Conservation (phyloP, 1,140 invertebrate genomes). For the Plutomurus gul region DNA sequence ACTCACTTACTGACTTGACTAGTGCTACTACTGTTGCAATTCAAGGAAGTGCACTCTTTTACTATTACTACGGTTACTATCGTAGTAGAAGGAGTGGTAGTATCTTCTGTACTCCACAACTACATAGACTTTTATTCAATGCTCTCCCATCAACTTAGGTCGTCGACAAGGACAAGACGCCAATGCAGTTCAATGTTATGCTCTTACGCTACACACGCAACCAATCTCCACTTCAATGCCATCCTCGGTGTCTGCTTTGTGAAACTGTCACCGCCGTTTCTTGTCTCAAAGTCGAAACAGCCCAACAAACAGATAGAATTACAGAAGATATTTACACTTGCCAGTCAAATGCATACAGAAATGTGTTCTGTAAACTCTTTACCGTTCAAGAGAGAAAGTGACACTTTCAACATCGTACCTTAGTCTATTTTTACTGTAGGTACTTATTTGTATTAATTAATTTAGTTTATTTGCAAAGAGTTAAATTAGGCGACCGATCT, state of each 20-base stretch:
- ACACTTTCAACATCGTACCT: too few relatives aligned
- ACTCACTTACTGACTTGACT: neutral
- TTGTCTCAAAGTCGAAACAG: too few relatives aligned
- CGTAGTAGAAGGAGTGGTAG: neutral
- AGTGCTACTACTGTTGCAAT: slow-evolving; percentile 5
- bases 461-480: too few relatives aligned
- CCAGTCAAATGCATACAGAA: too few relatives aligned
- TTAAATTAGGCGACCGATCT: too few relatives aligned
- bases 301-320: too few relatives aligned
- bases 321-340: too few relatives aligned
- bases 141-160: slow-evolving; percentile 18
- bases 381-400: too few relatives aligned
- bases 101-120: too few relatives aligned
- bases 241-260: neutral
- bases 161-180: neutral
- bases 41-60: neutral
- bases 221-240: neutral
- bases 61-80: neutral
- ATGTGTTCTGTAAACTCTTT: too few relatives aligned
- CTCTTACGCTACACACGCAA: slow-evolving; percentile 14
- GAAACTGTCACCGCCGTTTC: neutral
- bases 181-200: slow-evolving; percentile 13
- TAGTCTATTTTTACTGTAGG: too few relatives aligned
- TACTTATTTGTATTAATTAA: too few relatives aligned
- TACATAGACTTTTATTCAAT: slow-evolving; percentile 11